A percentile compares a stretch with the other conserved stretches of the same genome.
Evolutionary conservation across 2,113 vertebrate genomes (phyloP).

Genomic region (Nestor notabilis): DNA sequence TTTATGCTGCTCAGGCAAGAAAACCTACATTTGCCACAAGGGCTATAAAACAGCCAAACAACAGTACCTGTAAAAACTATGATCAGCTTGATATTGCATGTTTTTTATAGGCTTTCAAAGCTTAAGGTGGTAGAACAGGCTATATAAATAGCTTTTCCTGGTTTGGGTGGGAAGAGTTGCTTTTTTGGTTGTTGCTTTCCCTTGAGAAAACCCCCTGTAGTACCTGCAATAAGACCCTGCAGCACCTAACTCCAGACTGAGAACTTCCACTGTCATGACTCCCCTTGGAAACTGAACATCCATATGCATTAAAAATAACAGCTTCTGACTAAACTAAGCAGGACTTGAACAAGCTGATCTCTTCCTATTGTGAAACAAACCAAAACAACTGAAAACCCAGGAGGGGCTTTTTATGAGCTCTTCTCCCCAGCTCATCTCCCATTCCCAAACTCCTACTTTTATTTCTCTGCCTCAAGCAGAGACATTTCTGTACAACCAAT

Average conservation of each 20-base stretch:
- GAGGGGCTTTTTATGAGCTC: neutral
- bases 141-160: neutral
- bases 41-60: neutral
- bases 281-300: neutral
- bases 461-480: neutral
- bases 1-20: neutral
- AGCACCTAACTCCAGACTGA: neutral
- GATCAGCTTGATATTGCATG: neutral
- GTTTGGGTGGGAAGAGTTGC: fast-evolving
- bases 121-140: neutral
- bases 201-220: neutral
- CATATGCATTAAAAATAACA: neutral
- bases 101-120: neutral
- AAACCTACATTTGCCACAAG: neutral
- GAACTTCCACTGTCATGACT: neutral
- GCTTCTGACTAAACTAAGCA: neutral
- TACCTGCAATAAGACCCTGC: neutral
- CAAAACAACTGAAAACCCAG: neutral
- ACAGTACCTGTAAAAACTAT: neutral
- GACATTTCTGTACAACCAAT: neutral
- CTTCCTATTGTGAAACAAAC: neutral
- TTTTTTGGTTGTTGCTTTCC: neutral
- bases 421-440: neutral
- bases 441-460: neutral
- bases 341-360: neutral